phyloP scores from a whole-genome alignment of 2,888 invertebrate species.

The Balanococcus diminutus region DNA sequence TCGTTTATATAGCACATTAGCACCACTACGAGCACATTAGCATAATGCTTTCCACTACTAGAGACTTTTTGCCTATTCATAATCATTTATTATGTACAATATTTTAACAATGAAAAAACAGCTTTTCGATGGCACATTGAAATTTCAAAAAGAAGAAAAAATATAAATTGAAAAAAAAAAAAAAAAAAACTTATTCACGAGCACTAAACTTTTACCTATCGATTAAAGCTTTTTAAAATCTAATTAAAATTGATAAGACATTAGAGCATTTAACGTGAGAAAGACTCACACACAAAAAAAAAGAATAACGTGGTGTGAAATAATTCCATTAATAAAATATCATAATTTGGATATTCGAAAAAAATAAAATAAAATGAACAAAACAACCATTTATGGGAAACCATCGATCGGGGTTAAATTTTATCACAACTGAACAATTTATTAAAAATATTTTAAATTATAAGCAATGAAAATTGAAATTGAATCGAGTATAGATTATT shows the following conservation, averaged over 20 bases:
- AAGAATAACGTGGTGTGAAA: not conserved
- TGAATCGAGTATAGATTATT: not conserved
- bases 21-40: not conserved
- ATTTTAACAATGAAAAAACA: not conserved
- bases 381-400: not conserved
- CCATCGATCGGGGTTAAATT: not conserved
- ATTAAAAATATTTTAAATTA: not conserved
- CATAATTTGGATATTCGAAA: not conserved
- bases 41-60: not conserved
- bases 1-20: no score
- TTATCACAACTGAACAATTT: not conserved
- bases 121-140: not conserved
- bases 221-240: not conserved
- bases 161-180: not conserved
- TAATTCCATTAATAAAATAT: not conserved
- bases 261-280: not conserved
- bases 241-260: conserved; percentile 5
- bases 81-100: not conserved
- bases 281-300: not conserved
- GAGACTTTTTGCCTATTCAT: not conserved
- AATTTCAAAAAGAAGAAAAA: no score
- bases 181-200: not conserved
- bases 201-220: not conserved
- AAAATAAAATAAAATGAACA: not conserved
- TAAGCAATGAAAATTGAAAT: not conserved